Base-by-base conservation (phyloP, 2,797 vertebrate species). In the Kryptopterus vitreolus region DNA sequence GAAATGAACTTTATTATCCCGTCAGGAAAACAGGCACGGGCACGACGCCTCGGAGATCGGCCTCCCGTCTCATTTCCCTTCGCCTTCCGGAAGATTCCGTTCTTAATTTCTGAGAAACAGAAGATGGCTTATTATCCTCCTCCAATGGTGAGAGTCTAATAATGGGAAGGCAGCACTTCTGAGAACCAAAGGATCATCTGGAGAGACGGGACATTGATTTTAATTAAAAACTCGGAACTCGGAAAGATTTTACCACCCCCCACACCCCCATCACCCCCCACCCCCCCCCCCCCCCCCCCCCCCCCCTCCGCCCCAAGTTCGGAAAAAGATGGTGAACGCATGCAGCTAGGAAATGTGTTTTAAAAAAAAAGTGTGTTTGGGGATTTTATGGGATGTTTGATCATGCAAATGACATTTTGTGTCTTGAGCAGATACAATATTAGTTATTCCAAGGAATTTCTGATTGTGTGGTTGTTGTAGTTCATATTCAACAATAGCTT, bases 221-320 rank as follows among this genome's bases (percentile, higher is more conserved):
- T 81, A 85, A 85, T 85, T 85, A 78, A 85, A n/a, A n/a, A n/a
- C n/a, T n/a, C n/a, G n/a, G n/a, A n/a, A 81, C 48, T 31, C n/a
- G 13, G 76, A 85, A 81, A 81, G 73, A 68, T 79, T 82, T 80
- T 24, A 2, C 77, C 46, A n/a, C n/a, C n/a, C n/a, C n/a, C n/a
- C n/a, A n/a, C n/a, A n/a, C n/a, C n/a, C n/a, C n/a, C n/a, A n/a
- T n/a, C n/a, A n/a, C n/a, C n/a, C n/a, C n/a, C n/a, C n/a, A n/a
- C n/a, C n/a, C n/a, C n/a, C n/a, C n/a, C n/a, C n/a, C n/a, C n/a
- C n/a, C n/a, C n/a, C n/a, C n/a, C n/a, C n/a, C n/a, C n/a, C n/a
- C n/a, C n/a, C n/a, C n/a, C n/a, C n/a, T n/a, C n/a, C n/a, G n/a
- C n/a, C n/a, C n/a, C n/a, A n/a, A n/a, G 81, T 80, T 79, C 71